Percentiles rank a stretch among this genome's conserved stretches.
phyloP scores from a whole-genome alignment of 1,140 invertebrate genomes.

The Drosophila oshimai region DNA sequence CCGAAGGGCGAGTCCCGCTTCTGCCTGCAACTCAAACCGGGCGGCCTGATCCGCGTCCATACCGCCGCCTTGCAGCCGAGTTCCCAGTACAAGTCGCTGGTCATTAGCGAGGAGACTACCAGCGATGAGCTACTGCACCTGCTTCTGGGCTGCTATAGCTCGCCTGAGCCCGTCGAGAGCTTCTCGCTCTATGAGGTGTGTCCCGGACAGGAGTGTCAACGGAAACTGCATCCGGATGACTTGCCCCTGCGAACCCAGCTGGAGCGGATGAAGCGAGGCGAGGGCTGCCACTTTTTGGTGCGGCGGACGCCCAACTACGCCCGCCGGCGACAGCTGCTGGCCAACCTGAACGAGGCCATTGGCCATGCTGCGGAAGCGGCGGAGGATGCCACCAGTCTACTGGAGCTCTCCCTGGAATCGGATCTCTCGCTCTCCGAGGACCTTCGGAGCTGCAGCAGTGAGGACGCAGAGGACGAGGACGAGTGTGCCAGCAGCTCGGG shows the following conservation, averaged over 20 bases:
- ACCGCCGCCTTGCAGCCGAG: slow-evolving; percentile 94
- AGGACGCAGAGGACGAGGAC: slow-evolving; percentile 65
- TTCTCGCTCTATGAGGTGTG: slow-evolving; percentile 94
- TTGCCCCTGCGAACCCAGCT: slow-evolving; percentile 92
- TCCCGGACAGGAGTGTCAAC: slow-evolving; percentile 89
- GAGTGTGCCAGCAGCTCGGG: slow-evolving; percentile 70
- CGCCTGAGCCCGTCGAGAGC: slow-evolving; percentile 90
- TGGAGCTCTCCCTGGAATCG: slow-evolving; percentile 72
- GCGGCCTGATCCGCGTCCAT: slow-evolving; percentile 94
- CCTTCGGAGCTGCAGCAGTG: slow-evolving; percentile 67
- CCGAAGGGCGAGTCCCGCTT: slow-evolving; percentile 95
- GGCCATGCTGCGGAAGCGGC: slow-evolving; percentile 19
- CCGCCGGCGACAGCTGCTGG: slow-evolving; percentile 70
- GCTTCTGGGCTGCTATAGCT: slow-evolving; percentile 93
- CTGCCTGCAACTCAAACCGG: slow-evolving; percentile 91
- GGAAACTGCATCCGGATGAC: slow-evolving; percentile 93
- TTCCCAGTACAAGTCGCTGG: slow-evolving; percentile 95
- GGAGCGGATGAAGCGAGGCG: slow-evolving; percentile 86
- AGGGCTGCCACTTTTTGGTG: slow-evolving; percentile 89
- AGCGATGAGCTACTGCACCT: slow-evolving; percentile 94
- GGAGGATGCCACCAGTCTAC: slow-evolving; percentile 54
- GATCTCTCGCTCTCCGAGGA: slow-evolving; percentile 70
- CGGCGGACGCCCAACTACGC: slow-evolving; percentile 89
- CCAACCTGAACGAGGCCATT: slow-evolving; percentile 69
- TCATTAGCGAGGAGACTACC: slow-evolving; percentile 94